A percentile compares a stretch with the other conserved stretches of the same genome.
These are phyloP conservation scores for Anabas testudineus DNA, from an alignment of 2,797 vertebrate species.

Conservation along the genomic window DNA sequence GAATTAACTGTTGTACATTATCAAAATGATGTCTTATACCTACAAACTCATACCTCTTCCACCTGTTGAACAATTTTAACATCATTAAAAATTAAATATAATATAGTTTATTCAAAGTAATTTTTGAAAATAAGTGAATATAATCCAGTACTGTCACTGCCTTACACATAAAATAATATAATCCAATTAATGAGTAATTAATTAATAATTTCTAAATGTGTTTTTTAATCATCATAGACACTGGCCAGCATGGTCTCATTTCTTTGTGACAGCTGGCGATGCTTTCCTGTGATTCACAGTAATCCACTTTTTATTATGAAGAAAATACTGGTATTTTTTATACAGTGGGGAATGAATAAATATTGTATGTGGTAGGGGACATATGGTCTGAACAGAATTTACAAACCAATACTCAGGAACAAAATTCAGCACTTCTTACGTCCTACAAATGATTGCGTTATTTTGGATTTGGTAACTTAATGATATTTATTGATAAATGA, in stretches of 20 bases:
- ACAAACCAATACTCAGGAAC: conserved; percentile 34
- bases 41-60: not conserved
- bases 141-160: conserved; percentile 28
- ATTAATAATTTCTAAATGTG: conserved; percentile 85
- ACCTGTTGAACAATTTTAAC: conserved; percentile 57
- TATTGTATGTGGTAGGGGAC: conserved; percentile 84
- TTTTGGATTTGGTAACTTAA: conserved; percentile 27
- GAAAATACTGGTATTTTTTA: conserved; percentile 91
- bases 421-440: conserved; percentile 15
- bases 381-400: conserved; percentile 73
- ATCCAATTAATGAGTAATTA: conserved; percentile 81
- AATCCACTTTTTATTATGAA: conserved; percentile 99
- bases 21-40: no score
- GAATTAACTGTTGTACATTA: not conserved
- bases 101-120: not conserved
- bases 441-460: conserved; percentile 9
- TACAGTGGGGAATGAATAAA: conserved; percentile 88
- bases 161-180: conserved; percentile 47
- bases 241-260: conserved; percentile 91
- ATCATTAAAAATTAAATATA: not conserved
- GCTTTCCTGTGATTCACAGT: conserved; percentile 94
- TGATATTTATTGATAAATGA: conserved; percentile 18
- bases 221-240: conserved; percentile 89
- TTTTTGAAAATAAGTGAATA: not conserved
- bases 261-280: conserved; percentile 97